Evolutionary conservation across 2,797 vertebrate species (phyloP), one percentile per base, ranked within the genome.

Genomic region (Coreius guichenoti): DNA sequence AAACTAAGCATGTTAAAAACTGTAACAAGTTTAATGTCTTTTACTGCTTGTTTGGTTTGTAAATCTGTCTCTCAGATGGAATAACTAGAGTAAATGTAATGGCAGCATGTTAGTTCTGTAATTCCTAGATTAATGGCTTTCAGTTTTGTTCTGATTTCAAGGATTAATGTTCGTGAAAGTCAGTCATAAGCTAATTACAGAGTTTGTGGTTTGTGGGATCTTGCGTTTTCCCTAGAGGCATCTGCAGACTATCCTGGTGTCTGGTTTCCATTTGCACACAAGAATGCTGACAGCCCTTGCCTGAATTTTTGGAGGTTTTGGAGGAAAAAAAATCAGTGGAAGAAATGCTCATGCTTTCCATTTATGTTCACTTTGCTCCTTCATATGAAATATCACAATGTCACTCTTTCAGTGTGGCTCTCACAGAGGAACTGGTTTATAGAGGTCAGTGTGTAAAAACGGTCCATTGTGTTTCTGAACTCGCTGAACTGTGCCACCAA

Each of bases 401-500:
- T 85, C 83, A 78, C 80, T 39, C 80, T 88, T 87, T 84, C 83
- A 87, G 82, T 49, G 26, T 76, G 82, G 70, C 80, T 89, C 81
- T 83, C 87, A 54, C 29, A 26, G 67, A 70, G 73, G 68, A 82
- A 83, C 79, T 74, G 82, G 82, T 87, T 86, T 88, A 83, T 85
- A 74, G 75, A 49, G 45, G 85, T 86, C 86, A 83, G 31, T 58
- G 77, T 80, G 36, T 79, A 86, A 87, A 89, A 88, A 82, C 39
- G 78, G 43, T 69, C 83, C 86, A 87, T 90, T 90, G 87, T 88
- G 86, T 78, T 87, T 82, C 65, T 87, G 83, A 88, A 90, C 89
- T 70, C 86, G 0, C 83, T 90, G 89, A 90, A 90, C 89, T 82
- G 84, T 80, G 78, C 68, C 76, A 83, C 84, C 77, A 63, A 84